A percentile compares a stretch with the other conserved stretches of the same genome.
Conservation (phyloP, 2,888 invertebrate genomes). For the Biston betularia region DNA sequence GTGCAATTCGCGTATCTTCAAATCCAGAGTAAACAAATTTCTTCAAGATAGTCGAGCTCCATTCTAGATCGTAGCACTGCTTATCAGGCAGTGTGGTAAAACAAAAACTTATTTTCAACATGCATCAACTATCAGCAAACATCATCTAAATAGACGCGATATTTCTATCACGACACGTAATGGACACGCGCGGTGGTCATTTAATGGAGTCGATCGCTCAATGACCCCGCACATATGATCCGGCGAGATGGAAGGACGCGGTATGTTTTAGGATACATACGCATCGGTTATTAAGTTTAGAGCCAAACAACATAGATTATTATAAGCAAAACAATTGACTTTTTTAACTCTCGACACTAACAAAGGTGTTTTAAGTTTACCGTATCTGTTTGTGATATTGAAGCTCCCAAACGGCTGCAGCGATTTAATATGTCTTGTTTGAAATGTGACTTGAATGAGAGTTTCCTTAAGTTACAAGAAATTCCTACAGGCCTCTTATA, state of each 20-base stretch:
- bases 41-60: too few species aligned
- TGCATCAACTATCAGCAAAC: slow-evolving; percentile 14
- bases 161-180: slow-evolving; percentile 67
- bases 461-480: too few species aligned
- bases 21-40: too few species aligned
- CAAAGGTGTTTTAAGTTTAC: too few species aligned
- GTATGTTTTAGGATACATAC: slow-evolving; percentile 62
- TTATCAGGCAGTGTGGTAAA: too few species aligned
- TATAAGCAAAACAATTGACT: background rate
- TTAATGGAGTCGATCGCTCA: slow-evolving; percentile 78
- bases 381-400: too few species aligned
- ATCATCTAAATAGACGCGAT: slow-evolving; percentile 34
- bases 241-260: slow-evolving; percentile 57
- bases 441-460: too few species aligned
- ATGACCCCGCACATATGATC: slow-evolving; percentile 67
- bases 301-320: background rate
- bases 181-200: slow-evolving; percentile 62
- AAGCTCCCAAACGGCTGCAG: too few species aligned
- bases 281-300: background rate
- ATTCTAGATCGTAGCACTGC: too few species aligned
- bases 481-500: too few species aligned
- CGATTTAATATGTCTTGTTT: too few species aligned
- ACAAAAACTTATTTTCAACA: background rate
- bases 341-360: background rate
- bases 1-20: too few species aligned